A percentile compares a stretch with the other conserved stretches of the same genome.
Conservation (phyloP, 2,888 invertebrate species). For the Actias luna region DNA sequence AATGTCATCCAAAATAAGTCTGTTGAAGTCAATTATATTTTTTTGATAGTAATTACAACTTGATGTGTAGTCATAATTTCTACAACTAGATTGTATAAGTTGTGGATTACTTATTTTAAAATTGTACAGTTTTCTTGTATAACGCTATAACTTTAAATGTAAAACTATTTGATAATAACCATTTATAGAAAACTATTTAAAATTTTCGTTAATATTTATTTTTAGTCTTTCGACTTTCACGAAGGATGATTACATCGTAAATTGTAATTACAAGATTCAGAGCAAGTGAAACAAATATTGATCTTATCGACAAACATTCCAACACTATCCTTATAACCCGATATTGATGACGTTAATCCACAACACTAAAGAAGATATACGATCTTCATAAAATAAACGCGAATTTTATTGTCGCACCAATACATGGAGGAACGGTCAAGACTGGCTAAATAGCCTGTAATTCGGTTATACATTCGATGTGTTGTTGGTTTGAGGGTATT, state of each 20-base stretch:
- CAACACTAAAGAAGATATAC: slow-evolving; percentile 52
- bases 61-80: too few relatives aligned
- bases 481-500: slow-evolving; percentile 1
- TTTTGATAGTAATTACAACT: too few relatives aligned
- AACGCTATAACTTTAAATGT: too few relatives aligned
- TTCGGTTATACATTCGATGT: slow-evolving; percentile 25
- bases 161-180: too few relatives aligned
- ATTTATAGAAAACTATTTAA: too few relatives aligned
- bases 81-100: too few relatives aligned
- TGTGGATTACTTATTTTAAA: too few relatives aligned
- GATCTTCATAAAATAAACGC: slow-evolving; percentile 59
- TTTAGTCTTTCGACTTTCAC: neutral
- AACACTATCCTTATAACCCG: slow-evolving; percentile 14
- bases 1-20: too few relatives aligned
- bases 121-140: too few relatives aligned
- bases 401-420: slow-evolving; percentile 55
- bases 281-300: neutral
- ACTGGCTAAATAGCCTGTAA: slow-evolving; percentile 31
- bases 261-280: neutral
- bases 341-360: slow-evolving; percentile 44
- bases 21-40: too few relatives aligned
- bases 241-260: neutral
- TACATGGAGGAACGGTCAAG: slow-evolving; percentile 55
- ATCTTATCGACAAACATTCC: slow-evolving; percentile 2
- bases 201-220: too few relatives aligned